A percentile compares a stretch with the other conserved stretches of the same genome.
These are phyloP conservation scores for Notarius quadriscutis DNA, from an alignment of 2,113 vertebrate genomes.

Conservation along the genomic window DNA sequence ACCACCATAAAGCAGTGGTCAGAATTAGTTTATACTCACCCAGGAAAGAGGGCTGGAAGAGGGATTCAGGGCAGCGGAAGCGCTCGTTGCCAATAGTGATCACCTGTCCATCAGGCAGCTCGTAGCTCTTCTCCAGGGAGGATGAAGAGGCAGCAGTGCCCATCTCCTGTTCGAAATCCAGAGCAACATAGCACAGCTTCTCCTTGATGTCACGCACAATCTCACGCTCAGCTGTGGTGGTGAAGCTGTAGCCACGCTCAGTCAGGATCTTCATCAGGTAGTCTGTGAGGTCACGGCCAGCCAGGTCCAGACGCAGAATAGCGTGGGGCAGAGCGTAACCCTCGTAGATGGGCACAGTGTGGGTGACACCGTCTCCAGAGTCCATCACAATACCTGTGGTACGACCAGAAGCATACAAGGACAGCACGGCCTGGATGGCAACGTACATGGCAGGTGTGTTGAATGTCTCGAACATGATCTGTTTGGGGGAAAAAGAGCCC, in stretches of 20 bases:
- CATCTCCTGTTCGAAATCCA: slow-evolving; percentile 99
- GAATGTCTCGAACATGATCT: slow-evolving; percentile 99
- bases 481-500: neutral
- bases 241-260: slow-evolving; percentile 95
- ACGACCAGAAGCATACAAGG: slow-evolving; percentile 95
- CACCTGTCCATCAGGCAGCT: slow-evolving; percentile 94
- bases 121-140: slow-evolving; percentile 96
- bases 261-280: slow-evolving; percentile 99
- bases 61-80: slow-evolving; percentile 93
- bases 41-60: slow-evolving; percentile 97
- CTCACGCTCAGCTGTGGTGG: slow-evolving; percentile 93
- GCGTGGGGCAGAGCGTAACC: slow-evolving; percentile 95
- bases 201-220: slow-evolving; percentile 98
- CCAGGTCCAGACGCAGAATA: slow-evolving; percentile 96
- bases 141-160: slow-evolving; percentile 90
- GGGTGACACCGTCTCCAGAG: slow-evolving; percentile 95
- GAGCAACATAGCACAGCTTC: slow-evolving; percentile 94
- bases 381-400: slow-evolving; percentile 99
- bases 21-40: slow-evolving; percentile 66
- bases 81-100: slow-evolving; percentile 97
- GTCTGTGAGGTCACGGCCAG: slow-evolving; percentile 97
- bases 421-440: slow-evolving; percentile 97
- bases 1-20: too few species aligned
- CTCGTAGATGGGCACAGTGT: slow-evolving; percentile 98
- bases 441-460: slow-evolving; percentile 99